These are phyloP conservation scores for Nyctalus aviator DNA, from an alignment of 2,797 vertebrate genomes.

Conservation along the genomic window DNA sequence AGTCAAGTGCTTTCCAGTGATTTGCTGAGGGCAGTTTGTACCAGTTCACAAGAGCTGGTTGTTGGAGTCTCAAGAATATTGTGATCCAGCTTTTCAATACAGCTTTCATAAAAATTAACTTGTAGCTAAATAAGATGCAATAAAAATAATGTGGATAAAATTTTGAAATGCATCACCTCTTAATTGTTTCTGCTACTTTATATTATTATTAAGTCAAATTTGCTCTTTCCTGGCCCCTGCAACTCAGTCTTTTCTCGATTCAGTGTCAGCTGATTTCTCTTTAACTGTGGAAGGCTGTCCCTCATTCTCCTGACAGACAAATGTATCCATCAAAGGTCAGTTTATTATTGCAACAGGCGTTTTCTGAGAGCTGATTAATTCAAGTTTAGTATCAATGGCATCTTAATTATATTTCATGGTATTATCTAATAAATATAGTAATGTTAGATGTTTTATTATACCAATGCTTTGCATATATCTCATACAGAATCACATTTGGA, in stretches of 20 bases:
- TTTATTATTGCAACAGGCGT: background rate
- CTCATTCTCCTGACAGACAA: background rate
- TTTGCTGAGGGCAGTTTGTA: background rate
- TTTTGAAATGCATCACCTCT: background rate
- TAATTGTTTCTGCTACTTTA: background rate
- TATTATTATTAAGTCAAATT: background rate
- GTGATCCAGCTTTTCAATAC: background rate
- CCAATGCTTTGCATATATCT: background rate
- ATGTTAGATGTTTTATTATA: background rate
- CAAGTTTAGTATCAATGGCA: background rate
- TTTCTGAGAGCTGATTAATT: background rate
- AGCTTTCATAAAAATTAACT: background rate
- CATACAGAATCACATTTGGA: background rate
- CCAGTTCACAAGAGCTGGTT: background rate
- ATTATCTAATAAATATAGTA: background rate
- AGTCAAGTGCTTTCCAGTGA: background rate
- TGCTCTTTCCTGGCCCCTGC: background rate
- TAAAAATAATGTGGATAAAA: conserved; percentile 7
- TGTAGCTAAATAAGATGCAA: background rate
- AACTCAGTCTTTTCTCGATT: background rate
- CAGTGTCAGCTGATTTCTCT: background rate
- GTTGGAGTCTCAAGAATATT: background rate
- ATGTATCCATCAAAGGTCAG: background rate
- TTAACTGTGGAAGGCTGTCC: background rate
- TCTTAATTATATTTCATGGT: background rate